Conservation (phyloP, 92 coral and sea anemone species). For the Meandrina meandrites region DNA sequence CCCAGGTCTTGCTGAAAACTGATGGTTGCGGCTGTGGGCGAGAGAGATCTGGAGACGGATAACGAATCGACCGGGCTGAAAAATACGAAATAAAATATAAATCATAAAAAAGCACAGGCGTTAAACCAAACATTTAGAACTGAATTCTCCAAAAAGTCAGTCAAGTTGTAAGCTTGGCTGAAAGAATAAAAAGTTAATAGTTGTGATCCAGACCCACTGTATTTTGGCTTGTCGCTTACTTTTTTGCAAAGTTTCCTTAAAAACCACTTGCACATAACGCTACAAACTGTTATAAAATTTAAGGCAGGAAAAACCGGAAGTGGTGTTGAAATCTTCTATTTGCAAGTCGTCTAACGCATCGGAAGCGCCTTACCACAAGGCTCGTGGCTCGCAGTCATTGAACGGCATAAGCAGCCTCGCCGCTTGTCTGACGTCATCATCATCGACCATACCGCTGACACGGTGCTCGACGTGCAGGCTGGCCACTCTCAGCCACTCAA, state of each 20-base stretch:
- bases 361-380: constrained; percentile 47
- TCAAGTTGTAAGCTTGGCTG: not conserved
- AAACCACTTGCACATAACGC: not conserved
- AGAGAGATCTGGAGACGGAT: constrained; percentile 44
- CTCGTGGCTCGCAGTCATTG: constrained; percentile 72
- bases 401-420: constrained; percentile 84
- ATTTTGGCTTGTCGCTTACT: not conserved
- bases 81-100: not conserved
- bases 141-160: too few relatives aligned
- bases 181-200: too few relatives aligned
- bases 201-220: too few relatives aligned
- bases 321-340: not conserved
- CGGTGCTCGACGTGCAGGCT: constrained; percentile 78
- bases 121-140: not conserved
- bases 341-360: not conserved
- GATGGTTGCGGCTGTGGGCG: constrained; percentile 48
- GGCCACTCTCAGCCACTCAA: constrained; percentile 81
- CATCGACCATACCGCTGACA: constrained; percentile 70
- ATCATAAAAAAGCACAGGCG: not conserved
- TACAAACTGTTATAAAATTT: too few relatives aligned
- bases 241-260: not conserved
- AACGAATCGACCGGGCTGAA: constrained; percentile 56
- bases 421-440: constrained; percentile 91
- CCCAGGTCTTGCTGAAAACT: constrained; percentile 73
- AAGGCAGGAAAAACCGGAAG: not conserved